A percentile compares a stretch with the other conserved stretches of the same genome.
Evolutionary conservation across 2,888 invertebrate genomes (phyloP).

Genomic region (Laspeyria flexula): DNA sequence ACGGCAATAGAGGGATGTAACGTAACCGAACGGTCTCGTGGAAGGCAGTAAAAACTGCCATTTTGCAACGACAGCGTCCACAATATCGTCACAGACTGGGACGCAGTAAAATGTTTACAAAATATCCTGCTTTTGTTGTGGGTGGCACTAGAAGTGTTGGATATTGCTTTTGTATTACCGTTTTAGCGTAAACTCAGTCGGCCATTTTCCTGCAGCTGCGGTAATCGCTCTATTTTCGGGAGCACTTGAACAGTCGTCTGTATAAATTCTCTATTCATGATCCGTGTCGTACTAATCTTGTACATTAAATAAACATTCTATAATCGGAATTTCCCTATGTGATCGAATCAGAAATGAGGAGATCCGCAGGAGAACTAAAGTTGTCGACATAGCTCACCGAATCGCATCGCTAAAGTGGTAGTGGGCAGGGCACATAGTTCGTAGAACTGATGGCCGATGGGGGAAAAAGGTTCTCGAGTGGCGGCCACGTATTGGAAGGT

Average conservation of each 20-base stretch:
- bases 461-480: too few species aligned
- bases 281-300: background rate
- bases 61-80: slow-evolving; percentile 77
- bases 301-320: too few species aligned
- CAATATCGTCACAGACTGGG: slow-evolving; percentile 82
- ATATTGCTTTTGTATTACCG: slow-evolving; percentile 77
- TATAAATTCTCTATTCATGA: slow-evolving; percentile 25
- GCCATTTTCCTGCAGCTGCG: slow-evolving; percentile 52
- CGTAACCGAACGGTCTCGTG: slow-evolving; percentile 64
- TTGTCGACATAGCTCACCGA: too few species aligned
- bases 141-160: slow-evolving; percentile 63
- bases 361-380: too few species aligned
- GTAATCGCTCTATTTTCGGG: slow-evolving; percentile 50
- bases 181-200: slow-evolving; percentile 62
- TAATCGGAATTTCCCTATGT: too few species aligned
- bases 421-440: too few species aligned
- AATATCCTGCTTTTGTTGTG: slow-evolving; percentile 77
- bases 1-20: slow-evolving; percentile 54
- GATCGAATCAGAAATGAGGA: too few species aligned
- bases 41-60: slow-evolving; percentile 79
- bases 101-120: slow-evolving; percentile 83
- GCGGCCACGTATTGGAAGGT: too few species aligned
- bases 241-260: slow-evolving; percentile 16
- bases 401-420: too few species aligned
- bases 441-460: too few species aligned